A percentile compares a stretch with the other conserved stretches of the same genome.
phyloP scores from a whole-genome alignment of 2,113 vertebrate genomes.

The Ahaetulla prasina region DNA sequence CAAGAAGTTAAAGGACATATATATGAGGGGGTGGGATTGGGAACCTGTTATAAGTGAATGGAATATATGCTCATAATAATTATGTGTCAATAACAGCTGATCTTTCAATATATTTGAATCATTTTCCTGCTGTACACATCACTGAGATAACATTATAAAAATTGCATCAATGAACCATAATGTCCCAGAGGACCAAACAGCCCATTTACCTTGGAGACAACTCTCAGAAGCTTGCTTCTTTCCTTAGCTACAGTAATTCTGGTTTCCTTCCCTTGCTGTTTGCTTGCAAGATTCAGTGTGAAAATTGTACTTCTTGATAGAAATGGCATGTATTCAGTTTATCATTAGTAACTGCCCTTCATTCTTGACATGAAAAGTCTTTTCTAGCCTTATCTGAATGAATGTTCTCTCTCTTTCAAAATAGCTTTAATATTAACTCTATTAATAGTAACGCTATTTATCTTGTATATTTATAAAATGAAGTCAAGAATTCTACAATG shows the following conservation, averaged over 20 bases:
- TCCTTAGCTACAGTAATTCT: neutral
- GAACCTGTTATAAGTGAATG: neutral
- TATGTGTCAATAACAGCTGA: neutral
- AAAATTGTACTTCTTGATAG: neutral
- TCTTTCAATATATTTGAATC: constrained; percentile 11
- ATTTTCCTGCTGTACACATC: neutral
- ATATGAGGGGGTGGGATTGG: no score
- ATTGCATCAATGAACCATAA: constrained; percentile 20
- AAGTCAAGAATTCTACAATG: neutral
- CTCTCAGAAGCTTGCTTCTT: constrained; percentile 21
- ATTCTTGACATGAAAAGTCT: neutral
- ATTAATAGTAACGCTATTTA: neutral
- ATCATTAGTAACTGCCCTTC: neutral
- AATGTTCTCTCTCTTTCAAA: neutral
- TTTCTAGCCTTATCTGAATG: neutral
- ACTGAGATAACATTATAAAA: constrained; percentile 20
- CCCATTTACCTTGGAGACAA: constrained; percentile 24
- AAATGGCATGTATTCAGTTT: neutral
- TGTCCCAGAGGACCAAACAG: constrained; percentile 29
- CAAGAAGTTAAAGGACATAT: neutral
- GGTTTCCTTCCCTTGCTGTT: neutral
- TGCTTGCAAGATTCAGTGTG: neutral
- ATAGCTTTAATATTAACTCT: neutral
- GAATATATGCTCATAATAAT: neutral
- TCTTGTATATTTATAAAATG: neutral